Evolutionary conservation across 1,140 invertebrate genomes (phyloP), one percentile per base, ranked within the genome.

Genomic region (Anoplophora glabripennis): DNA sequence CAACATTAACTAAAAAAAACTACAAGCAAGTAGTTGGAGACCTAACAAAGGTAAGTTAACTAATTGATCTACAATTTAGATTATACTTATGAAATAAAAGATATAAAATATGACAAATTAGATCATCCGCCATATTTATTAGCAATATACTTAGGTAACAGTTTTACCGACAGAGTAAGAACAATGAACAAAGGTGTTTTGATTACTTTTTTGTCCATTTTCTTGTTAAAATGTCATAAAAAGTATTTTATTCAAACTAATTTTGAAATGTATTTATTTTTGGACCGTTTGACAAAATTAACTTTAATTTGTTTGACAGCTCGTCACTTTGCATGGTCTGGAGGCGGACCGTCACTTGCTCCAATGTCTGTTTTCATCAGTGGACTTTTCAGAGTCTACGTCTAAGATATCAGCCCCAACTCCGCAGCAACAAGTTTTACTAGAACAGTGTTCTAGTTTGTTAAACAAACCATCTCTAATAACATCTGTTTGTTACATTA

Each of bases 1-100:
- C 88, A 79, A 94, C 92, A 86, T 87, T 96, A 83, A 92, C 85
- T 79, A 96, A 94, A 86, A 94, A 93, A 84, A 96, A 95, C 83
- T 93, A 89, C 81, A 91, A 91, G 78, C 86, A 89, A 75, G 90
- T 85, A 77, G 86, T 86, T 78, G 86, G 89, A 79, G 91, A 93
- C 79, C 83, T 90, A 76, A 81, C 81, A 75, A 84, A 86, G 81
- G 89, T 90, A 82, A 65, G 66, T 56, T 44, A 42, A 54, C n/a
- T 34, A 15, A 28, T 28, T 34, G 21, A 28, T 28, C 21, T 28
- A 28, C 21, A 28, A 28, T 28, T n/a, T 28, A 28, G 21, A 28
- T 28, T 2, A 28, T 28, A 5, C 5, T 28, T 28, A 28, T 28
- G 21, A 28, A 5, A 5, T 28, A 28, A 28, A 28, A 28, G 21